A percentile compares a stretch with the other conserved stretches of the same genome.
Conservation (phyloP, 1,140 invertebrate genomes). For the Halotydeus destructor region DNA sequence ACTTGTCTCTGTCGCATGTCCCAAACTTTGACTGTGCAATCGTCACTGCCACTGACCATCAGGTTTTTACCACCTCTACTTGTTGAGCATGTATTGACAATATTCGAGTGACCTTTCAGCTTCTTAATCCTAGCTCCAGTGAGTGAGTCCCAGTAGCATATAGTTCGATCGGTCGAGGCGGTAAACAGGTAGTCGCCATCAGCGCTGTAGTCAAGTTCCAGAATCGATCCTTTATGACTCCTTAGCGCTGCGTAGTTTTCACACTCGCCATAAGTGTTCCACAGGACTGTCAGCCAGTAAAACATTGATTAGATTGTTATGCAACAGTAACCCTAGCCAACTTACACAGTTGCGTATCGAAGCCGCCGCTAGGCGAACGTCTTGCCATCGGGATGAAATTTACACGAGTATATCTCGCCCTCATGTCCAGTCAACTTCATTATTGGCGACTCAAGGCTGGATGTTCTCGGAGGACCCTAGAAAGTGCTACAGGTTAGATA, state of each 20-base stretch:
- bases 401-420: conserved; percentile 76
- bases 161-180: conserved; percentile 68
- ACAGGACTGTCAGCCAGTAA: conserved; percentile 48
- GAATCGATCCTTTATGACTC: conserved; percentile 86
- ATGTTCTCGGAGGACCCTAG: conserved; percentile 53
- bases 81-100: conserved; percentile 35
- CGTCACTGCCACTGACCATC: conserved; percentile 81
- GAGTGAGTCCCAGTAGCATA: conserved; percentile 84
- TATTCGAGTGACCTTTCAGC: conserved; percentile 46
- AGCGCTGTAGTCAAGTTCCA: conserved; percentile 86
- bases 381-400: conserved; percentile 90
- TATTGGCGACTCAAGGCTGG: conserved; percentile 71
- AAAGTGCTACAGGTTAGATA: no score
- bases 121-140: conserved; percentile 70
- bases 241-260: conserved; percentile 77
- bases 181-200: conserved; percentile 39
- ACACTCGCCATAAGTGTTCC: conserved; percentile 95
- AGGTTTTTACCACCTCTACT: conserved; percentile 67
- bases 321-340: conserved; percentile 18
- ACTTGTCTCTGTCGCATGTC: conserved; percentile 54
- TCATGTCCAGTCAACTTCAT: conserved; percentile 93
- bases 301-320: conserved; percentile 1
- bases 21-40: conserved; percentile 75
- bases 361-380: conserved; percentile 84
- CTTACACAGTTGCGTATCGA: conserved; percentile 88